Conservation (phyloP, 2,113 vertebrate species). For the Bufo gargarizans region DNA sequence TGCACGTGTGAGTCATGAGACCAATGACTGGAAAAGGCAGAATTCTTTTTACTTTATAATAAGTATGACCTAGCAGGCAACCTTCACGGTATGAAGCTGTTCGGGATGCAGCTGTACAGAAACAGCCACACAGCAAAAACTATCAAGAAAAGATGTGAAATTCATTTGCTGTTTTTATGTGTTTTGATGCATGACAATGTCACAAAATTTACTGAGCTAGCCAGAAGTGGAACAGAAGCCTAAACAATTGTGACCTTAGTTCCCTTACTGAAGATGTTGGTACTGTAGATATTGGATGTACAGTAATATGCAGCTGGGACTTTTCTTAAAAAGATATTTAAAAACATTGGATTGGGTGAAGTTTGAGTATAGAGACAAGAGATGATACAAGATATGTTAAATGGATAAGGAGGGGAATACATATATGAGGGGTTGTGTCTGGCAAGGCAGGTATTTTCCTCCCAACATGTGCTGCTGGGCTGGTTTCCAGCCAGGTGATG, state of each 20-base stretch:
- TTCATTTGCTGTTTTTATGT: constrained; percentile 28
- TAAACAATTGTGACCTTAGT: neutral
- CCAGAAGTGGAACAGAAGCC: neutral
- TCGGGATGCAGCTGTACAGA: constrained; percentile 31
- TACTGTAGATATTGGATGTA: neutral
- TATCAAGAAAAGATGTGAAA: constrained; percentile 12
- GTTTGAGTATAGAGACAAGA: neutral
- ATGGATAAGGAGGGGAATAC: too few species aligned
- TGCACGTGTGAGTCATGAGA: neutral
- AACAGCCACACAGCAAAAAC: constrained; percentile 33
- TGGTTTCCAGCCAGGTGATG: too few species aligned
- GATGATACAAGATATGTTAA: too few species aligned
- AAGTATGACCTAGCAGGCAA: constrained; percentile 34
- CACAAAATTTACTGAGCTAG: neutral
- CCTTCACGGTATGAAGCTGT: constrained; percentile 27
- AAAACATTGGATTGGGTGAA: neutral
- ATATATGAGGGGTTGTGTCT: too few species aligned
- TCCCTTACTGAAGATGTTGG: neutral
- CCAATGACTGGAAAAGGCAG: neutral
- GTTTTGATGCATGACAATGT: constrained; percentile 34
- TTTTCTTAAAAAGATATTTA: neutral
- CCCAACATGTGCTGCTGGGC: too few species aligned
- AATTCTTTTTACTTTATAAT: constrained; percentile 11
- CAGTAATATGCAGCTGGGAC: neutral
- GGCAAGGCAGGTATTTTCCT: too few species aligned